Evolutionary conservation across 1,140 invertebrate genomes (phyloP).

Genomic region (Zaprionus kolodkinae): DNA sequence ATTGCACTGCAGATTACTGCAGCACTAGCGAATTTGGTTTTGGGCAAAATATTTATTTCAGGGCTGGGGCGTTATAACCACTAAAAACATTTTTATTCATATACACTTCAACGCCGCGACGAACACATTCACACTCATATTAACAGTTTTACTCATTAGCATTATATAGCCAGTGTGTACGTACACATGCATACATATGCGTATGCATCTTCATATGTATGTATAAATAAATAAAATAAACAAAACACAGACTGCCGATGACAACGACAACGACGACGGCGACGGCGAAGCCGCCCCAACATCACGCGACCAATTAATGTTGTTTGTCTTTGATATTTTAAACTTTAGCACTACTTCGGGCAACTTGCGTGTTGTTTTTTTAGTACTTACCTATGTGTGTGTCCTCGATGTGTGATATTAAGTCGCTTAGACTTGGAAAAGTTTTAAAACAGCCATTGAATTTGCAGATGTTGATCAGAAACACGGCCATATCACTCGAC

Average conservation of each 20-base stretch:
- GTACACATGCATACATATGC: slow-evolving; percentile 8
- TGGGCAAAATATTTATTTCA: slow-evolving; percentile 57
- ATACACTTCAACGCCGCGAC: slow-evolving; percentile 28
- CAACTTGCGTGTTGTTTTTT: slow-evolving; percentile 19
- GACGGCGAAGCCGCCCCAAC: slow-evolving; percentile 30
- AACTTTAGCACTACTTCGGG: slow-evolving; percentile 29
- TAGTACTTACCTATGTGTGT: slow-evolving; percentile 91
- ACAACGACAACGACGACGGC: slow-evolving; percentile 9
- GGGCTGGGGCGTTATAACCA: slow-evolving; percentile 33
- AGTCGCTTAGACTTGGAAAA: slow-evolving; percentile 90
- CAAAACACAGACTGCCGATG: slow-evolving; percentile 65
- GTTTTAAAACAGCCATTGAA: slow-evolving; percentile 93
- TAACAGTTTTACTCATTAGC: slow-evolving; percentile 32
- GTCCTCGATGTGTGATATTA: slow-evolving; percentile 94
- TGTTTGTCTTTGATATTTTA: slow-evolving; percentile 47
- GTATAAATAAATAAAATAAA: slow-evolving; percentile 80
- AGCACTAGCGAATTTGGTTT: slow-evolving; percentile 47
- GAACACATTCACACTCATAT: slow-evolving; percentile 27
- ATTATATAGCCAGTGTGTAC: slow-evolving; percentile 19
- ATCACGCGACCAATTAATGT: slow-evolving; percentile 75
- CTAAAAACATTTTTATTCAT: slow-evolving; percentile 61
- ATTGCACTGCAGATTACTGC: slow-evolving; percentile 32
- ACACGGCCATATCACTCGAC: slow-evolving; percentile 90
- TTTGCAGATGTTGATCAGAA: slow-evolving; percentile 94
- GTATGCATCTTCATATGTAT: slow-evolving; percentile 25